Evolutionary conservation across 2,797 vertebrate genomes (phyloP).

Genomic region (Vipera ursinii): DNA sequence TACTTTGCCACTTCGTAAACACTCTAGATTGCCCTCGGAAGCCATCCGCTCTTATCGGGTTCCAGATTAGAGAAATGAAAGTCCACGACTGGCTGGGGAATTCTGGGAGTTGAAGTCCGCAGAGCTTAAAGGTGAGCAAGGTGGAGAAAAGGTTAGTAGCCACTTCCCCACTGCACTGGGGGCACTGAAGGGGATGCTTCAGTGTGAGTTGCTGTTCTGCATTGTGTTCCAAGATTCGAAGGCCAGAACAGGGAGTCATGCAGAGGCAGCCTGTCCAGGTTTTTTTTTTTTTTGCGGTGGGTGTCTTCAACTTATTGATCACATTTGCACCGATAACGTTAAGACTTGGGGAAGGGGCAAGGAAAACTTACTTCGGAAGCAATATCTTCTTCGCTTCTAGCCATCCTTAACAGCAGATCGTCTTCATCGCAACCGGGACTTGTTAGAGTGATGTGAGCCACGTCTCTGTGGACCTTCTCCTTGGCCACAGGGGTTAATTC

Average conservation of each 20-base stretch:
- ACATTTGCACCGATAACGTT: neutral
- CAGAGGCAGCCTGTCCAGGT: neutral
- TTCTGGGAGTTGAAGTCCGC: neutral
- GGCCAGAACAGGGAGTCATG: neutral
- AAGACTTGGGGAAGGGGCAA: neutral
- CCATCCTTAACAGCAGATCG: neutral
- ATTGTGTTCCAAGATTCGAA: neutral
- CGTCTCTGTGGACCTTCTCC: neutral
- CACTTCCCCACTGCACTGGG: neutral
- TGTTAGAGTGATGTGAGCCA: neutral
- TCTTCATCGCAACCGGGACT: neutral
- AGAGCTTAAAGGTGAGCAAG: neutral
- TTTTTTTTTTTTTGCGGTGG: neutral
- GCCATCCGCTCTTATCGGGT: neutral
- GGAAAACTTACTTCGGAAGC: neutral
- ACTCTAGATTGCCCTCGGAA: neutral
- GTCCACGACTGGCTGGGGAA: neutral
- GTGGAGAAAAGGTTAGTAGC: neutral
- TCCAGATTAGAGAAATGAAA: neutral
- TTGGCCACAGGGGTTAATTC: rapidly evolving
- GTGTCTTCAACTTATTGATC: neutral
- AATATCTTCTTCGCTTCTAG: rapidly evolving
- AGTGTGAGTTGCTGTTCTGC: neutral
- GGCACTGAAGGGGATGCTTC: neutral
- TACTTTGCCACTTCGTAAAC: neutral